Evolutionary conservation across 1,140 invertebrate species (phyloP), one percentile per base, ranked within the genome.

Genomic region (Centruroides vittatus): DNA sequence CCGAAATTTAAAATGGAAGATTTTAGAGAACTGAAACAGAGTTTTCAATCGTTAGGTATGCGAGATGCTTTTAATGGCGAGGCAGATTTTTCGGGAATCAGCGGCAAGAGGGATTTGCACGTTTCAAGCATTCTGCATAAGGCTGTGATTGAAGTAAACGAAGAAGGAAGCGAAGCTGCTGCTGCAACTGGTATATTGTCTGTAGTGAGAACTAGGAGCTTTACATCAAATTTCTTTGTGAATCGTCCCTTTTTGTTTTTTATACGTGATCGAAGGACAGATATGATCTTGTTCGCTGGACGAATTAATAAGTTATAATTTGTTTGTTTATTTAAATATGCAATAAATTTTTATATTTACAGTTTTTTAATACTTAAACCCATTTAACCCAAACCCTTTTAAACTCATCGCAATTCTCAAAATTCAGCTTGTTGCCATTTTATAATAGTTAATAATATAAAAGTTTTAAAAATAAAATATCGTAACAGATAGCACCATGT

Each of bases 1-100:
- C 88, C 88, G 0, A 87, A 84, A 70, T 90, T 90, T 70, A 80
- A 83, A 64, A 85, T 89, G 62, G 82, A 86, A 57, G 82, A 80
- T 57, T 78, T 80, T 35, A 78, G 80, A 9, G 74, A 81, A 36
- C 72, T 89, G 46, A 79, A 82, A 54, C 71, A 78, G 0, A 70
- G 80, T 35, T 73, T 90, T 2, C 74, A 76, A 67, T 69, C 72
- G 78, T 61, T 89, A 75, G 84, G 84, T 54, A 79, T 91, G 6
- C 67, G 66, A 13, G 80, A 86, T 63, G 69, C 89, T 41, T 92
- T 92, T 71, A 70, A 73, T 3, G 46, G 64, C 13, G 70, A 66
- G 0, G 82, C 86, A 3, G 79, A 86, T 67, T 77, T 90, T 4
- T 74, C 79, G 6, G 78, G 79, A n/a, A 80, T 88, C 47, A 73